A percentile compares a stretch with the other conserved stretches of the same genome.
Evolutionary conservation across 2,888 invertebrate genomes (phyloP).

Genomic region (Brenthis daphne): DNA sequence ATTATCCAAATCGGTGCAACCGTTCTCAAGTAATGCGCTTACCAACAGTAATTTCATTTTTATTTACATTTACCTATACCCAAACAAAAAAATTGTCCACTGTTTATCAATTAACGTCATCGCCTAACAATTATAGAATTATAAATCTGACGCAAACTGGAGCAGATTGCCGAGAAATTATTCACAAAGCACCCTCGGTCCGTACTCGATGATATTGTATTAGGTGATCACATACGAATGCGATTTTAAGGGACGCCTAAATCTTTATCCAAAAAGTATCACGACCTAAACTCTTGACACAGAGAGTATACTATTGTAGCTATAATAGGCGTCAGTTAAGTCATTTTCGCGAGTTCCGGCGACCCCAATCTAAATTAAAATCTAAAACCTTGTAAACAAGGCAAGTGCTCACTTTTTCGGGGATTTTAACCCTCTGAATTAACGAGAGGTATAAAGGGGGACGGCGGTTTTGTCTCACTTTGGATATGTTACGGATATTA

Average conservation of each 20-base stretch:
- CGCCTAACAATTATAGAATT: constrained; percentile 47
- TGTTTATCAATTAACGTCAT: constrained; percentile 11
- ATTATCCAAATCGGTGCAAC: no score
- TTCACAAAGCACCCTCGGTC: constrained; percentile 76
- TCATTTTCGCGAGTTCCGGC: constrained; percentile 52
- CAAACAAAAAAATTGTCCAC: neutral
- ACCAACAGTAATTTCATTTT: neutral
- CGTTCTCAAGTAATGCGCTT: no score
- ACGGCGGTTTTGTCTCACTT: constrained; percentile 61
- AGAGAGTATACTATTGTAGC: constrained; percentile 55
- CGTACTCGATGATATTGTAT: constrained; percentile 82
- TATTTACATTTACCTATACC: neutral
- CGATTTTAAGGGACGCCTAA: constrained; percentile 77
- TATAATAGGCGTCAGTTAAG: constrained; percentile 54
- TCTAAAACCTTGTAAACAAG: constrained; percentile 84
- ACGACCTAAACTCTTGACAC: constrained; percentile 47
- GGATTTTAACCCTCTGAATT: constrained; percentile 82
- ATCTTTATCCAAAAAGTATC: constrained; percentile 36
- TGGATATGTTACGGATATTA: constrained; percentile 46
- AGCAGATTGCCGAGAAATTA: constrained; percentile 82
- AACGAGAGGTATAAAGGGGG: constrained; percentile 71
- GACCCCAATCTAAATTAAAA: constrained; percentile 84
- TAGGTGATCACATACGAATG: constrained; percentile 83
- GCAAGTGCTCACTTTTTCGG: constrained; percentile 84
- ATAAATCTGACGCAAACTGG: constrained; percentile 71